These are phyloP conservation scores for Cetoscarus ocellatus DNA, from an alignment of 2,797 vertebrate species.

Conservation along the genomic window DNA sequence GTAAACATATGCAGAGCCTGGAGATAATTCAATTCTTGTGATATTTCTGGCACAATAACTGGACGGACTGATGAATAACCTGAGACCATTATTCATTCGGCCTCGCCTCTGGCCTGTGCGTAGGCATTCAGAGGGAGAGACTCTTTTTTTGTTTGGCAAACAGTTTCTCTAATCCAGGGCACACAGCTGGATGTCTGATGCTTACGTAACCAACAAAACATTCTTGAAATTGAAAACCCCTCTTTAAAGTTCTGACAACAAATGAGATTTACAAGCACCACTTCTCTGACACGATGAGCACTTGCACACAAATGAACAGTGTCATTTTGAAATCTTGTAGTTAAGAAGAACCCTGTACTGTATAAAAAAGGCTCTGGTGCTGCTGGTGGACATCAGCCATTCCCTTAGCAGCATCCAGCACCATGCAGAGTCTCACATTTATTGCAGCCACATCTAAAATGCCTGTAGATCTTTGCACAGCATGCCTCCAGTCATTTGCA, in stretches of 20 bases:
- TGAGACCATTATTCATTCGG: too few relatives aligned
- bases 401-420: background rate
- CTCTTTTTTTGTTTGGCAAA: background rate
- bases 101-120: too few relatives aligned
- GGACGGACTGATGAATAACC: too few relatives aligned
- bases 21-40: too few relatives aligned
- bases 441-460: constrained; percentile 32
- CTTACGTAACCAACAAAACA: too few relatives aligned
- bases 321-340: constrained; percentile 26
- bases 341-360: constrained; percentile 24
- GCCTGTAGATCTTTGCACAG: constrained; percentile 47
- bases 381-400: constrained; percentile 30
- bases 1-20: too few relatives aligned
- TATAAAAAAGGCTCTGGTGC: constrained; percentile 28
- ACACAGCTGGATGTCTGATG: too few relatives aligned
- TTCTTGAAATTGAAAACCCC: too few relatives aligned
- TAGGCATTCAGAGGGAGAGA: too few relatives aligned
- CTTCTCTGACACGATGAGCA: background rate
- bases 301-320: background rate
- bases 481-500: constrained; percentile 48
- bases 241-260: constrained; percentile 1
- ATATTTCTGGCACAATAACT: too few relatives aligned
- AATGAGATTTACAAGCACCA: background rate
- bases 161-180: too few relatives aligned
- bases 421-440: background rate